Conservation (phyloP, 2,797 vertebrate species). For the Graptemys geographica region DNA sequence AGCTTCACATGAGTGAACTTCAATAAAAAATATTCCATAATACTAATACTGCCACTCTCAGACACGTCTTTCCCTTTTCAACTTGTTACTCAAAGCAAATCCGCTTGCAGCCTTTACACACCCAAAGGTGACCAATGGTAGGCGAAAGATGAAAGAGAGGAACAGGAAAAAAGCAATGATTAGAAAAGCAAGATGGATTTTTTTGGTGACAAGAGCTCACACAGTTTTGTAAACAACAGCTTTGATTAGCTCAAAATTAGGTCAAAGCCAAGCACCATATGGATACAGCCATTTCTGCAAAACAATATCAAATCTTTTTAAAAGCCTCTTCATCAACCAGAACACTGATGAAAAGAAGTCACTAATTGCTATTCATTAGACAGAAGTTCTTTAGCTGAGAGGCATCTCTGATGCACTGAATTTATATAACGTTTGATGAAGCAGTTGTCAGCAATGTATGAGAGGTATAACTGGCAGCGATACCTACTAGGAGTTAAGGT, state of each 20-base stretch:
- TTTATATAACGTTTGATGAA: background rate
- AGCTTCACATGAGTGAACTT: background rate
- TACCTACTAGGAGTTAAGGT: background rate
- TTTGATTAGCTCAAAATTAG: background rate
- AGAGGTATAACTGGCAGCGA: background rate
- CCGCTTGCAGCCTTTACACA: background rate
- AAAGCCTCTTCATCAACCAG: background rate
- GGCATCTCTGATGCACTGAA: background rate
- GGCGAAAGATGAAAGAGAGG: background rate
- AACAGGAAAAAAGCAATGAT: background rate
- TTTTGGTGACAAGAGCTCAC: background rate
- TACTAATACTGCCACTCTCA: background rate
- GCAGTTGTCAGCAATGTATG: background rate
- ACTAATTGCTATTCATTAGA: background rate
- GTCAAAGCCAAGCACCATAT: background rate
- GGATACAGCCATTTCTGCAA: background rate
- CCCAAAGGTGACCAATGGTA: accelerated
- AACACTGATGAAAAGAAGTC: background rate
- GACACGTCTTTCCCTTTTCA: background rate
- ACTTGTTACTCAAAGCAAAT: background rate
- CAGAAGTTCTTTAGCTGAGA: background rate
- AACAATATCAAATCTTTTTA: background rate
- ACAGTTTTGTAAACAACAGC: background rate
- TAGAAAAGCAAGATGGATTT: background rate
- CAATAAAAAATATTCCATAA: background rate